Base-by-base conservation (phyloP, 37 sponge, comb jelly and placozoan genomes). In the Chondrilla cf. caribensis region DNA sequence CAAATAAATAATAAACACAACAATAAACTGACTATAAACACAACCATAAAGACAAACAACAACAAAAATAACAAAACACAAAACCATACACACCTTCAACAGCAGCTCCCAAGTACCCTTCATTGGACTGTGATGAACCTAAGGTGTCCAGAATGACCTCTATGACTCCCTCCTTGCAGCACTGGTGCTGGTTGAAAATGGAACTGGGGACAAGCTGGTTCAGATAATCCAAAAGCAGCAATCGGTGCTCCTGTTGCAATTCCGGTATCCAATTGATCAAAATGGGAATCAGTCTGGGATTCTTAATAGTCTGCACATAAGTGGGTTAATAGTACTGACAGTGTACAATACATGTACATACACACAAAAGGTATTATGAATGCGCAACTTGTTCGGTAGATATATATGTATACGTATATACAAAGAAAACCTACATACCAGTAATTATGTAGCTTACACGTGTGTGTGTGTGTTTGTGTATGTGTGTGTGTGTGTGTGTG, bases 161-260 rank as follows among this genome's bases (percentile, higher is more conserved):
- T 58, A 91, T 44, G 31, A 88, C 38, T 19, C 95, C 89, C 9
- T 72, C 89, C 41, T 58, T 59, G 43, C 95, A 94, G 76, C 95
- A 94, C 54, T 71, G 80, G 84, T 90, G 91, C 54, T 81, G 62
- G 73, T 94, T 94, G 79, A 83, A 84, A 0, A 85, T 75, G 3
- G 64, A 58, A 2, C 22, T 28, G 2, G 38, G 38, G 42, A 58
- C 36, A 37, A 62, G 36, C 0, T 3, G 38, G 22, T 37, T 67
- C 42, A 82, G 35, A 21, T 64, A n/a, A 4, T 40, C 54, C 67
- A 58, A 17, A 36, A 82, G 37, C 70, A 58, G 22, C 35, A 9
- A 15, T 1, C 28, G 36, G 25, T 40, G 70, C 28, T 39, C 22
- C 29, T 19, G 62, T 2, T 28, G 11, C 70, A 82, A 15, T 25